Evolutionary conservation across 2,113 vertebrate genomes (phyloP).

Genomic region (Mesocricetus auratus): DNA sequence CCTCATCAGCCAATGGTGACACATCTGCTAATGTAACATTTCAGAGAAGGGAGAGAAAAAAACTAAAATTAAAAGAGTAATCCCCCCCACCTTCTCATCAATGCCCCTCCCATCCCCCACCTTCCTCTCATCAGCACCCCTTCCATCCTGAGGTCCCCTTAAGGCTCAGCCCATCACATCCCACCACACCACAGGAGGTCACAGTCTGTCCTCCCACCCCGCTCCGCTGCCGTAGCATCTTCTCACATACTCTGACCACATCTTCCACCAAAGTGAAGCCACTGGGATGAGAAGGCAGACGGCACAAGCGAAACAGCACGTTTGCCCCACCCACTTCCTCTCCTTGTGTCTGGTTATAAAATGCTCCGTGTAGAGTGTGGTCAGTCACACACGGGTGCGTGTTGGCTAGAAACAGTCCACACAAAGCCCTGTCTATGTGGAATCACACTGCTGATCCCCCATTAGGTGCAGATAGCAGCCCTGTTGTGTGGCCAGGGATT

Average conservation of each 20-base stretch:
- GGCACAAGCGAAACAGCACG: background rate
- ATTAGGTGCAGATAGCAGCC: background rate
- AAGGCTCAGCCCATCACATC: too few relatives aligned
- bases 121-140: background rate
- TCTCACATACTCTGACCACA: background rate
- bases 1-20: background rate
- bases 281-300: background rate
- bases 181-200: accelerated
- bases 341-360: background rate
- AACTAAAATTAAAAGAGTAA: too few relatives aligned
- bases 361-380: background rate
- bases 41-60: background rate
- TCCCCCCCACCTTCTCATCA: background rate
- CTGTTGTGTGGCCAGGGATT: background rate
- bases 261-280: background rate
- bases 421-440: background rate
- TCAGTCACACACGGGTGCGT: background rate
- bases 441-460: background rate
- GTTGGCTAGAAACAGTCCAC: background rate
- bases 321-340: slow-evolving; percentile 41
- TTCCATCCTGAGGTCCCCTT: background rate
- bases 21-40: background rate
- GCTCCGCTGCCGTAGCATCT: too few relatives aligned
- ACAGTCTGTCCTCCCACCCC: background rate
- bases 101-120: background rate